These are phyloP conservation scores for Meteorus colon DNA, from an alignment of 2,888 invertebrate species.

Conservation along the genomic window DNA sequence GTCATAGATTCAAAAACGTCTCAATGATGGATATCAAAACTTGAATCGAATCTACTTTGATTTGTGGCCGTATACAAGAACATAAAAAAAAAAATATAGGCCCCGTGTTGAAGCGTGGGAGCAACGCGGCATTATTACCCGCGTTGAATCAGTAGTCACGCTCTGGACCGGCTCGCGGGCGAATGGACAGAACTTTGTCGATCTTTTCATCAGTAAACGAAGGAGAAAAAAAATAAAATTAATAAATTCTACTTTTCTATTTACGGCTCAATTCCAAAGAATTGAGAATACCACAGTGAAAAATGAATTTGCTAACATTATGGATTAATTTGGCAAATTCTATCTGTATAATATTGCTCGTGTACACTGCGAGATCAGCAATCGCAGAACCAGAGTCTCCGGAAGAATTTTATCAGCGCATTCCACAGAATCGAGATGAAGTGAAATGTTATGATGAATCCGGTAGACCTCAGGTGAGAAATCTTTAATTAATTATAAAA, in stretches of 20 bases:
- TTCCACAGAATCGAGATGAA: slow-evolving; percentile 62
- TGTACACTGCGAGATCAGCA: slow-evolving; percentile 23
- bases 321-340: background rate
- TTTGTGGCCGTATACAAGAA: background rate
- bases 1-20: too few relatives aligned
- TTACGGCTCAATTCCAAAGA: background rate
- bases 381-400: slow-evolving; percentile 66
- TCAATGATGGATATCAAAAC: slow-evolving; percentile 44
- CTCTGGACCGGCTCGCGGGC: slow-evolving; percentile 45
- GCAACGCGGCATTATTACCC: slow-evolving; percentile 18
- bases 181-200: slow-evolving; percentile 44
- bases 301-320: slow-evolving; percentile 29
- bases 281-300: background rate
- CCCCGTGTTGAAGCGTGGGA: slow-evolving; percentile 20
- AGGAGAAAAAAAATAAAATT: background rate
- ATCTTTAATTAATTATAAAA: slow-evolving; percentile 19
- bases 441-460: slow-evolving; percentile 68
- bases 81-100: slow-evolving; percentile 13
- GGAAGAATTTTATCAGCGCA: slow-evolving; percentile 60
- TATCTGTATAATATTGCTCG: slow-evolving; percentile 4
- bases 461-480: slow-evolving; percentile 66
- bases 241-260: background rate
- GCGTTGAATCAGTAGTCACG: slow-evolving; percentile 46
- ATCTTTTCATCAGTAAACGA: background rate
- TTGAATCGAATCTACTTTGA: background rate